Conservation (phyloP, 2,888 invertebrate genomes). For the Brachyptera risi region DNA sequence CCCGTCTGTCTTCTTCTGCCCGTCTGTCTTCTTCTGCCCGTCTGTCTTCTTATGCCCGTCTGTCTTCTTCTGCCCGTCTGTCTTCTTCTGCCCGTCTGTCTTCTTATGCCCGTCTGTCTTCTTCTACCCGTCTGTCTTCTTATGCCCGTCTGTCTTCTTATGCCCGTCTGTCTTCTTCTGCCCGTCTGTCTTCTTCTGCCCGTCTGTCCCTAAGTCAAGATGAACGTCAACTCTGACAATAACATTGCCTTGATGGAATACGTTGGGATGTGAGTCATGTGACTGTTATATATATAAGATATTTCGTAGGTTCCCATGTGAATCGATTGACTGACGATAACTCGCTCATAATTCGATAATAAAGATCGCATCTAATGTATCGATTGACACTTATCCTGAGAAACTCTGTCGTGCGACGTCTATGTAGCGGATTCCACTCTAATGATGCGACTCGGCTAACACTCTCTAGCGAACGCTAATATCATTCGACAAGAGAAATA, state of each 20-base stretch:
- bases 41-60: too few relatives aligned
- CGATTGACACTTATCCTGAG: too few relatives aligned
- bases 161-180: slow-evolving; percentile 23
- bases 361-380: neutral
- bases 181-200: too few relatives aligned
- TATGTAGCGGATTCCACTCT: neutral
- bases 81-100: too few relatives aligned
- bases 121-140: too few relatives aligned
- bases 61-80: too few relatives aligned
- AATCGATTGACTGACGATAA: neutral
- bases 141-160: too few relatives aligned
- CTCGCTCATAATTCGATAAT: neutral
- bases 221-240: slow-evolving; percentile 10
- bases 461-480: neutral
- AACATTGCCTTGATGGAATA: slow-evolving; percentile 14
- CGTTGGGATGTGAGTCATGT: slow-evolving; percentile 4
- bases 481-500: neutral
- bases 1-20: too few relatives aligned
- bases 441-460: neutral
- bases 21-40: slow-evolving; percentile 20
- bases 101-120: slow-evolving; percentile 26
- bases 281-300: neutral
- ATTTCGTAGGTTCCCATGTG: neutral
- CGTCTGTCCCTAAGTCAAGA: slow-evolving; percentile 3
- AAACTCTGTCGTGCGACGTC: too few relatives aligned